Base-by-base conservation (phyloP, 1,140 invertebrate species). In the Drosophila virilis region DNA sequence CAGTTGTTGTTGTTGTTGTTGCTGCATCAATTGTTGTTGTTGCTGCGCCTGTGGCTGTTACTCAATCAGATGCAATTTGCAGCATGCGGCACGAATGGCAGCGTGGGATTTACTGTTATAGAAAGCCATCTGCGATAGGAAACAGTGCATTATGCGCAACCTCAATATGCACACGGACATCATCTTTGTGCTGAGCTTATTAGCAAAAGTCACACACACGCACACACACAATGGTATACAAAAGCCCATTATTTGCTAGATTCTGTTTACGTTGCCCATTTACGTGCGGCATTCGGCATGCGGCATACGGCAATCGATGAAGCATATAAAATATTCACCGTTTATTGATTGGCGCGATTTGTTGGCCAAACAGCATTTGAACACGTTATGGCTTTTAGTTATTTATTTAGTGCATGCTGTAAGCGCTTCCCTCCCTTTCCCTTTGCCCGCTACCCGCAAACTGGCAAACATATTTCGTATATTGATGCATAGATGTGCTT, bases 1-100 rank as follows among this genome's bases (percentile, higher is more conserved):
- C 43, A 60, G 62, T 61, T 51, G 61, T 45, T 50, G 48, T 35
- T n/a, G 66, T 52, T 67, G 65, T 60, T 28, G 22, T 22, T 22
- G 22, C 5, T 4, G 22, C 22, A 28, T 60, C 22, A 28, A 28
- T 28, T 28, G 22, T 28, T 28, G 22, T 28, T 28, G 22, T 28
- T 28, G 71, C 62, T 62, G 59, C 74, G 68, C 68, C 73, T 80
- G 65, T 78, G 55, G 78, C 64, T 66, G 74, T 81, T 80, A 78
- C 81, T 88, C 79, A 86, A 86, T 86, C 79, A 79, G 73, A 48
- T 82, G 79, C 77, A 88, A 84, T 85, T 84, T 80, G 68, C 69
- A 65, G 67, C 79, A 73, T 85, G 81, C 77, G 78, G 68, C 70
- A 58, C 68, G 52, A 52, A 35, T 35, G 22, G 17, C 59, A 50